Base-by-base conservation (phyloP, 2,888 invertebrate species). In the Allacma fusca region DNA sequence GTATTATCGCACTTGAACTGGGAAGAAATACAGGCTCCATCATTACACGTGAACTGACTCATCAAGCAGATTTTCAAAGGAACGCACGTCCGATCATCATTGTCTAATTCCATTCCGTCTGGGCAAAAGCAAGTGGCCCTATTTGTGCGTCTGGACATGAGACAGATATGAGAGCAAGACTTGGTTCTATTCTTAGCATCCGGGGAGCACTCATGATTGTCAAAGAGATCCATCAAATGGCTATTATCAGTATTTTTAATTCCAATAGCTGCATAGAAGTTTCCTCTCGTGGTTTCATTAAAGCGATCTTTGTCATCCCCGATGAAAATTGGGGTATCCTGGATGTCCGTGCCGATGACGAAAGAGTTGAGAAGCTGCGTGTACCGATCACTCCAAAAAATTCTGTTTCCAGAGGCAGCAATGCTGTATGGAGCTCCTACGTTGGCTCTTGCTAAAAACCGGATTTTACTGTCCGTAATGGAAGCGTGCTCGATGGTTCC, bases 41-140 rank as follows among this genome's bases (percentile, higher is more conserved):
- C 89, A 28, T 87, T 87, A 85, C 95, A 95, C 79, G 90, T 90
- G 50, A 82, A 84, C 85, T 88, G 87, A 0, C 88, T 88, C 0
- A 85, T 84, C 1, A 86, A 85, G 84, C 78, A 85, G 7, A 50
- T 29, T 24, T 72, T 71, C 34, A 78, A 59, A 7, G 86, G 80
- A 74, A 80, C 76, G 80, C 87, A 88, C 0, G 85, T 86, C 23
- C 81, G 82, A 13, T 80, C 82, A 77, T 86, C 85, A 0, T 77
- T 73, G 16, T 82, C 78, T 0, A 87, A 80, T 12, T 79, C 75
- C 76, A 86, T 86, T 0, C 87, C 87, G 12, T 86, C 85, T 0
- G 87, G 87, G 83, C 88, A 88, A 1, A 84, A 80, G 75, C 86
- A 86, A 7, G 80, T 79, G 7, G 82, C 84, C 1, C 57, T 50